Evolutionary conservation across 2,113 vertebrate genomes (phyloP).

Genomic region (Rattus norvegicus): GRCr8 NC_086032.1:45064001-45064500

Average conservation of each 20-base stretch:
- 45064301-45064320: not conserved
- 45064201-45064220: conserved; percentile 52
- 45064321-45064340: conserved; percentile 53
- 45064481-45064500: conserved; percentile 58
- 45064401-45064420: not conserved
- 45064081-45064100: conserved; percentile 51
- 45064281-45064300: conserved; percentile 28
- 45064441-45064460: conserved; percentile 51
- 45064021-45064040: not conserved
- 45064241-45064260: conserved; percentile 60
- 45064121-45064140: conserved; percentile 36
- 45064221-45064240: conserved; percentile 54
- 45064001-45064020: not conserved
- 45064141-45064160: conserved; percentile 52
- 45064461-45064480: not conserved
- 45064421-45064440: conserved; percentile 26
- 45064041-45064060: conserved; percentile 25
- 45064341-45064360: not conserved
- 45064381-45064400: conserved; percentile 4
- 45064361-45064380: conserved; percentile 30
- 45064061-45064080: not conserved
- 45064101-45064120: conserved; percentile 26
- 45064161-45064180: conserved; percentile 61
- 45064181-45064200: conserved; percentile 72
- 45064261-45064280: conserved; percentile 52